These are phyloP conservation scores for Danio kyathit DNA, from an alignment of 2,797 vertebrate genomes.

Conservation along the genomic window DNA sequence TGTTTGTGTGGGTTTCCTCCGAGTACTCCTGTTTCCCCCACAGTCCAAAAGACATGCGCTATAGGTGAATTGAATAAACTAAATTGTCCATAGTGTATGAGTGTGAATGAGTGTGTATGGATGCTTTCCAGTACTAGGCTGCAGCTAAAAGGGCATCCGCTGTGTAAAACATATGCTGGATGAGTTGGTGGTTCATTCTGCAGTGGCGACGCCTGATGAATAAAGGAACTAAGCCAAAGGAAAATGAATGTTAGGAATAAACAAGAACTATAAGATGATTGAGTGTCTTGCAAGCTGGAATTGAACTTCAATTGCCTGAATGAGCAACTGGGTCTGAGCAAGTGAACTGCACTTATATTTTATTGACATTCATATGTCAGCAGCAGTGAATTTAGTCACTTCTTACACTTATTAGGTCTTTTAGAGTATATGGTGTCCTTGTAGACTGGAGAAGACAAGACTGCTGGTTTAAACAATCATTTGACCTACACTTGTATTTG, in stretches of 20 bases:
- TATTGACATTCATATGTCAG: slow-evolving; percentile 4
- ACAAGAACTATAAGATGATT: not conserved
- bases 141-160: no score
- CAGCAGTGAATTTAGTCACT: not conserved
- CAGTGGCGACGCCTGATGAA: no score
- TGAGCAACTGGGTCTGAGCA: not conserved
- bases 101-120: no score
- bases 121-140: no score
- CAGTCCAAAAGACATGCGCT: no score
- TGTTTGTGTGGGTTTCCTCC: no score
- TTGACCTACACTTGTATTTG: slow-evolving; percentile 38
- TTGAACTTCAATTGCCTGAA: not conserved
- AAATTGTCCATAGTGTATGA: no score
- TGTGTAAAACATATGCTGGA: no score
- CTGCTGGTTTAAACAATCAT: slow-evolving; percentile 18
- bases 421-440: slow-evolving; percentile 8
- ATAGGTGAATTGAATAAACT: no score
- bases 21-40: no score
- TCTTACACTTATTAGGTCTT: slow-evolving; percentile 5
- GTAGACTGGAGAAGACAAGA: slow-evolving; percentile 16
- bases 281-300: not conserved
- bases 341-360: not conserved
- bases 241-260: not conserved
- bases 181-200: no score
- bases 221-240: no score